Base-by-base conservation (phyloP, 2,113 vertebrate species). In the Brachyhypopomus gauderio region DNA sequence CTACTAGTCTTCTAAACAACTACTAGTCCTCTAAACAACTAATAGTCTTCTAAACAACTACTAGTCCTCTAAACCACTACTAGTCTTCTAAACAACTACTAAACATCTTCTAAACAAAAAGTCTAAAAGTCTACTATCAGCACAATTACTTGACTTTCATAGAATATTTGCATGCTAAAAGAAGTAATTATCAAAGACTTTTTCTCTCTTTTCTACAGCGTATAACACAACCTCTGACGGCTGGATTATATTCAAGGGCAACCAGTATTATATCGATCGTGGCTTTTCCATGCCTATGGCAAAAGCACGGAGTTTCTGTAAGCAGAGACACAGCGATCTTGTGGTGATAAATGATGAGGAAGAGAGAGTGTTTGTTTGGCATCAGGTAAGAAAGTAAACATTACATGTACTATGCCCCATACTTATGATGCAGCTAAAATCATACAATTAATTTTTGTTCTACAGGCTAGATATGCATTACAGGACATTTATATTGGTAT, bases 351-450 rank as follows among this genome's bases (percentile, higher is more conserved):
- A 66, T 59, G 94, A 89, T 80, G 94, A 95, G 89, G 94, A 90
- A 2, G 96, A 98, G 92, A 96, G 95, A 56, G 78, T 85, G 69
- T 96, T 98, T 88, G 20, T 99, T 22, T 96, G 95, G 95, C 93
- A 93, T 95, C 93, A 95, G 89, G 97, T 96, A 95, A 62, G 25
- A 23, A 7, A 71, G 20, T 22, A 7, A 63, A 63, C 3, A 11
- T 41, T 60, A 5, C 23, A 4, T 12, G 7, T 8, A n/a, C 38
- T n/a, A 4, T n/a, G n/a, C n/a, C n/a, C n/a, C n/a, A 16, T 30
- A 3, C n/a, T 11, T 58, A 5, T 62, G 36, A 71, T 58, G 6
- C 0, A 27, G 60, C 22, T 27, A 63, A n/a, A 63, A 63, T 5
- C 23, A 23, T 16, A 14, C 4, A 22, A 11, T 11, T 3, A 36